Percentiles rank a stretch among this genome's conserved stretches.
Conservation (phyloP, 2,113 vertebrate genomes). For the Loxodonta africana region DNA sequence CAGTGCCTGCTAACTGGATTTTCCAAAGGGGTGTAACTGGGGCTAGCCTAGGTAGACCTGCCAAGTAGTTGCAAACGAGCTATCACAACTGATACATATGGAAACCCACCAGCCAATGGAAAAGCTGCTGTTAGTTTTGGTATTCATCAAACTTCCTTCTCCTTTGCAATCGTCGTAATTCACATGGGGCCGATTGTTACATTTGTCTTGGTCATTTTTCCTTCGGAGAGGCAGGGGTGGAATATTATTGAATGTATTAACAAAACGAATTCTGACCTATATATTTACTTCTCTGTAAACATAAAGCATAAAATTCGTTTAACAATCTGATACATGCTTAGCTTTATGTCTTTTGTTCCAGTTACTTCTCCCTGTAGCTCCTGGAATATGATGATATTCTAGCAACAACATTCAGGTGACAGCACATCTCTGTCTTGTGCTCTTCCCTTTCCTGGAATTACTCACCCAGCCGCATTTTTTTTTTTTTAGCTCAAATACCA, state of each 20-base stretch:
- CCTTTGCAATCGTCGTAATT: not conserved
- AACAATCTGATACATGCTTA: not conserved
- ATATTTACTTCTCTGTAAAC: not conserved
- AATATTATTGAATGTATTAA: not conserved
- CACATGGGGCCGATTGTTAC: not conserved
- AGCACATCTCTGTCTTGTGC: accelerated
- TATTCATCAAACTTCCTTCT: not conserved
- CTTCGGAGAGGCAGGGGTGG: not conserved
- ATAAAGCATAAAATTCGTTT: not conserved
- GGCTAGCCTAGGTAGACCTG: not conserved
- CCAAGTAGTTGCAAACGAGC: not conserved
- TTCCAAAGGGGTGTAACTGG: not conserved
- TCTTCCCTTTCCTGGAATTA: not conserved
- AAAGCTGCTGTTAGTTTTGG: not conserved
- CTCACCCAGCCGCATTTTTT: not conserved
- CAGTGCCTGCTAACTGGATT: not conserved
- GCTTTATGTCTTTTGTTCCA: not conserved
- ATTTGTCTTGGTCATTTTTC: not conserved
- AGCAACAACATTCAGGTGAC: not conserved
- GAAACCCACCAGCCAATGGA: not conserved
- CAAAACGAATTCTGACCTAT: not conserved
- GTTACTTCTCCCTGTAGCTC: not conserved
- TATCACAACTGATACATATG: not conserved
- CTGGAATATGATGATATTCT: not conserved
- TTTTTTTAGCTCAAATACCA: not conserved